These are phyloP conservation scores for Spea bombifrons DNA, from an alignment of 2,113 vertebrate genomes.

Conservation along the genomic window DNA sequence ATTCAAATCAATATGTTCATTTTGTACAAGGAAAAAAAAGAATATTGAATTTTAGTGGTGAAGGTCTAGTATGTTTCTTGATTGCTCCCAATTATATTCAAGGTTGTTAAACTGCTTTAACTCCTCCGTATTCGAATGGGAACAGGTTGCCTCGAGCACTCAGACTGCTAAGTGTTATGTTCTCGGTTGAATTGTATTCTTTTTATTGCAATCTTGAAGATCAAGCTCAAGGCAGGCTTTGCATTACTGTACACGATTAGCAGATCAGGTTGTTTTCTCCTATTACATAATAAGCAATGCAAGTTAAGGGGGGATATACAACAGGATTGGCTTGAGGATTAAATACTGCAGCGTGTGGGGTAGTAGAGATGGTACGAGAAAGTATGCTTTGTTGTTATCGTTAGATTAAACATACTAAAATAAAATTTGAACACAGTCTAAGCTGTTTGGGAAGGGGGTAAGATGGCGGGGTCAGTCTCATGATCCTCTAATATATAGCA, in stretches of 20 bases:
- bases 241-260: background rate
- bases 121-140: background rate
- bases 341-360: too few relatives aligned
- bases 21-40: conserved; percentile 23
- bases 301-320: background rate
- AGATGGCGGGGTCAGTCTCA: too few relatives aligned
- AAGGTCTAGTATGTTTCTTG: background rate
- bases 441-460: too few relatives aligned
- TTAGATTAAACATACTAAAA: too few relatives aligned
- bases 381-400: too few relatives aligned
- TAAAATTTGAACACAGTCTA: too few relatives aligned
- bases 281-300: background rate
- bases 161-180: background rate
- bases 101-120: conserved; percentile 14
- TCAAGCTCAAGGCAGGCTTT: background rate
- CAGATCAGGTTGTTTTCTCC: background rate
- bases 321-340: too few relatives aligned
- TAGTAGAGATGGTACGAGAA: too few relatives aligned
- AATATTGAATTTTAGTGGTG: conserved; percentile 19
- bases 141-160: conserved; percentile 24
- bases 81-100: conserved; percentile 11
- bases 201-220: background rate
- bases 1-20: conserved; percentile 25
- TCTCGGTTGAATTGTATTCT: background rate
- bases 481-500: too few relatives aligned